phyloP scores from a whole-genome alignment of 2,888 invertebrate species.

The Hypolimnas misippus region DNA sequence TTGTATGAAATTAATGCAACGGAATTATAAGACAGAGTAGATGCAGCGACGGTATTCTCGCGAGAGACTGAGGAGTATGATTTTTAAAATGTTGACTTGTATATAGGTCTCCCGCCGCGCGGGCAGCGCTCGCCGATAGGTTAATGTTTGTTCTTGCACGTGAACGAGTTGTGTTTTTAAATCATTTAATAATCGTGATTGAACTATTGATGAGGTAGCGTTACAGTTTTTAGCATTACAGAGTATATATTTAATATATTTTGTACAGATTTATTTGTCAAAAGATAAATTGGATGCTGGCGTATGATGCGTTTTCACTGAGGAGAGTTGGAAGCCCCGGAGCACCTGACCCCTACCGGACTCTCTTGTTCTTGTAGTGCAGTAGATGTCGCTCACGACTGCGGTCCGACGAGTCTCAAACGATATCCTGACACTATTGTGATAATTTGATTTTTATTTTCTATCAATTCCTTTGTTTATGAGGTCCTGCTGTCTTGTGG shows the following conservation, averaged over 20 bases:
- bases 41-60: slow-evolving; percentile 64
- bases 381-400: slow-evolving; percentile 55
- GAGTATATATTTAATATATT: slow-evolving; percentile 85
- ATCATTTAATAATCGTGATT: slow-evolving; percentile 83
- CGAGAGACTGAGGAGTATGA: slow-evolving; percentile 72
- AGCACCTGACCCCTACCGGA: slow-evolving; percentile 66
- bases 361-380: slow-evolving; percentile 67
- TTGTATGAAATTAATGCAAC: slow-evolving; percentile 72
- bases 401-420: slow-evolving; percentile 53
- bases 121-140: slow-evolving; percentile 58
- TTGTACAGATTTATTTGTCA: slow-evolving; percentile 85
- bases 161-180: slow-evolving; percentile 83
- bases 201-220: slow-evolving; percentile 82
- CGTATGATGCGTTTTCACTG: slow-evolving; percentile 83
- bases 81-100: slow-evolving; percentile 78
- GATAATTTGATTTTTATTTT: slow-evolving; percentile 63
- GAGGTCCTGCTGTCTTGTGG: slow-evolving; percentile 80
- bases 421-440: slow-evolving; percentile 50
- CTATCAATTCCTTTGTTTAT: slow-evolving; percentile 82
- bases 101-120: slow-evolving; percentile 70
- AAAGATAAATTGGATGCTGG: slow-evolving; percentile 85
- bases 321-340: slow-evolving; percentile 74
- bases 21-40: slow-evolving; percentile 73
- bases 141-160: slow-evolving; percentile 82
- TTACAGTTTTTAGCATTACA: slow-evolving; percentile 84